phyloP scores from a whole-genome alignment of 2,888 invertebrate species.

The Pseudoips prasinana region DNA sequence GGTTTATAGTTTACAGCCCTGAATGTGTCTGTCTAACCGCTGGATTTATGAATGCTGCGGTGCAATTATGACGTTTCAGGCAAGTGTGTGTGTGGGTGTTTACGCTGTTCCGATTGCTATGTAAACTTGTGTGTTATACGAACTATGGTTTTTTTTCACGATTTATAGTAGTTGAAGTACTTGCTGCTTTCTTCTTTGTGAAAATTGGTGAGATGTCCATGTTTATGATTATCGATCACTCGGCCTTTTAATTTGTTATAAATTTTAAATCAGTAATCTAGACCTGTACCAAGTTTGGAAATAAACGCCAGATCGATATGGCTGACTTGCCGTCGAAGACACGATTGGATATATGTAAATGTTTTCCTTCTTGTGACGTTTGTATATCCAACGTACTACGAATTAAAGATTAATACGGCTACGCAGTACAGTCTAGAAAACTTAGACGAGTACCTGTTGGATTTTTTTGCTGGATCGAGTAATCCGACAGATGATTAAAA shows the following conservation, averaged over 20 bases:
- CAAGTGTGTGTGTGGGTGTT: constrained; percentile 40
- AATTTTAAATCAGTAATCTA: constrained; percentile 64
- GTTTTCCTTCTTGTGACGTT: constrained; percentile 8
- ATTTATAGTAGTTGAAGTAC: constrained; percentile 2
- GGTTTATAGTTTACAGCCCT: constrained; percentile 54
- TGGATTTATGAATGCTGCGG: constrained; percentile 67
- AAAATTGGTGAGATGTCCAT: neutral
- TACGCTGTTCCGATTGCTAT: constrained; percentile 28
- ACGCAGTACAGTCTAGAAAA: constrained; percentile 30
- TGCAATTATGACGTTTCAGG: constrained; percentile 63
- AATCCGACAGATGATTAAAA: constrained; percentile 53
- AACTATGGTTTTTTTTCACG: constrained; percentile 10
- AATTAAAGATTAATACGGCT: constrained; percentile 6
- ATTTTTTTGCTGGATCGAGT: constrained; percentile 26
- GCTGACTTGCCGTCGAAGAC: constrained; percentile 28
- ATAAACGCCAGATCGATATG: constrained; percentile 69
- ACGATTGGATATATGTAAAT: constrained; percentile 3
- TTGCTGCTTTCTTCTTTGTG: neutral
- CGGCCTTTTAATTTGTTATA: constrained; percentile 51
- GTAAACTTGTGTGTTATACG: constrained; percentile 20
- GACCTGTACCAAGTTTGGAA: constrained; percentile 50
- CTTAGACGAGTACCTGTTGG: constrained; percentile 30
- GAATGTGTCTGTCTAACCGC: constrained; percentile 67
- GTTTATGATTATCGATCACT: constrained; percentile 40
- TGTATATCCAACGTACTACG: constrained; percentile 10